These are phyloP conservation scores for Willisornis vidua DNA, from an alignment of 2,113 vertebrate genomes.

Conservation along the genomic window DNA sequence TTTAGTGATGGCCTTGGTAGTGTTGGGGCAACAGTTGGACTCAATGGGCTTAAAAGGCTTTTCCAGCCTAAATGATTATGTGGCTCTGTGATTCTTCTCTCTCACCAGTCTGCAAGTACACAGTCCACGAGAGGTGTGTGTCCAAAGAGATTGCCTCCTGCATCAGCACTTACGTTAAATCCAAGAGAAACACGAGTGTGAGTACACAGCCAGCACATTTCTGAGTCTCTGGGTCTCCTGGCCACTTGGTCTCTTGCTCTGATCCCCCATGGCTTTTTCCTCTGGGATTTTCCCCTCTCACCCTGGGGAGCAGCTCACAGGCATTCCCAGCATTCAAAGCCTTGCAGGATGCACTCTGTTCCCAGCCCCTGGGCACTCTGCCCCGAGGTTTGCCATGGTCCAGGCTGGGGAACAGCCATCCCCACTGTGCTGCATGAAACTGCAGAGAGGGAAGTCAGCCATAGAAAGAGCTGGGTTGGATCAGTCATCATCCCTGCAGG, in stretches of 20 bases:
- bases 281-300: background rate
- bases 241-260: background rate
- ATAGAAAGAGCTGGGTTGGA: background rate
- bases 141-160: slow-evolving; percentile 91
- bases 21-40: background rate
- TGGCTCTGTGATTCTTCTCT: background rate
- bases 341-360: background rate
- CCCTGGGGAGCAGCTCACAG: background rate
- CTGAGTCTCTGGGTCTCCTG: background rate
- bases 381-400: fast-evolving
- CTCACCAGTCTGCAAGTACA: slow-evolving; percentile 92
- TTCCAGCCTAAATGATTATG: background rate
- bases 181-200: slow-evolving; percentile 85
- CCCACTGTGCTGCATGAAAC: fast-evolving
- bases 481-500: background rate
- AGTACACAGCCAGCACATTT: slow-evolving; percentile 40
- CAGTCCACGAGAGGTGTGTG: slow-evolving; percentile 91
- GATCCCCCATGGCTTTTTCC: background rate
- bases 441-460: background rate
- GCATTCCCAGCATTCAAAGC: background rate
- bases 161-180: slow-evolving; percentile 92
- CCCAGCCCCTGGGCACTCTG: background rate
- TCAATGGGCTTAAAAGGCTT: background rate
- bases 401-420: background rate
- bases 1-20: background rate